Evolutionary conservation across 2,113 vertebrate species (phyloP).

Genomic region (Syngnathus scovelli): DNA sequence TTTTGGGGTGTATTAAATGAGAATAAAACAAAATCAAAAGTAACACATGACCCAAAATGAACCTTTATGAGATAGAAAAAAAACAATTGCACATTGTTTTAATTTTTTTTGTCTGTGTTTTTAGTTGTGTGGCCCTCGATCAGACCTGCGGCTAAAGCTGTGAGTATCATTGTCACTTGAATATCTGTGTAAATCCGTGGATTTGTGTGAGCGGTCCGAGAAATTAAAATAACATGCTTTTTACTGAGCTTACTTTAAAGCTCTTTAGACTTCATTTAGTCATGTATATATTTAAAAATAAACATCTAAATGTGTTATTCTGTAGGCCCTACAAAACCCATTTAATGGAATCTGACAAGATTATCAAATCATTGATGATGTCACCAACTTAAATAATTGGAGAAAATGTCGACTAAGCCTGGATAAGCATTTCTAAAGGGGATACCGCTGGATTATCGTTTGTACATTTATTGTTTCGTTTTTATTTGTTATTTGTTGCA

Average conservation of each 20-base stretch:
- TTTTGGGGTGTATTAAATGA: constrained; percentile 37
- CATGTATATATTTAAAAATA: constrained; percentile 7
- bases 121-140: constrained; percentile 42
- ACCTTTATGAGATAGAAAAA: neutral
- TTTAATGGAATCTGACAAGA: constrained; percentile 75
- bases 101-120: neutral
- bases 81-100: neutral
- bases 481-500: constrained; percentile 12
- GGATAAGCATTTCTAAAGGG: constrained; percentile 61
- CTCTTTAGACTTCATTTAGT: constrained; percentile 67
- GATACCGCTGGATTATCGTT: constrained; percentile 57
- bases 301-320: constrained; percentile 75
- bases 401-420: constrained; percentile 60
- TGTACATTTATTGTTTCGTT: constrained; percentile 38
- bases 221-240: constrained; percentile 76
- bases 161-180: constrained; percentile 63
- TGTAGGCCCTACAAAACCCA: constrained; percentile 58
- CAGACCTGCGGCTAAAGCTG: constrained; percentile 54
- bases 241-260: constrained; percentile 69
- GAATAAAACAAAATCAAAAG: constrained; percentile 19
- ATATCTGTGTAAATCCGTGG: constrained; percentile 68
- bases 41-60: neutral
- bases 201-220: constrained; percentile 70
- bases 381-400: constrained; percentile 72
- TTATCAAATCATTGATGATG: constrained; percentile 74